Evolutionary conservation across 1,140 invertebrate species (phyloP).

Genomic region (Pseudomyrmex sp.): DNA sequence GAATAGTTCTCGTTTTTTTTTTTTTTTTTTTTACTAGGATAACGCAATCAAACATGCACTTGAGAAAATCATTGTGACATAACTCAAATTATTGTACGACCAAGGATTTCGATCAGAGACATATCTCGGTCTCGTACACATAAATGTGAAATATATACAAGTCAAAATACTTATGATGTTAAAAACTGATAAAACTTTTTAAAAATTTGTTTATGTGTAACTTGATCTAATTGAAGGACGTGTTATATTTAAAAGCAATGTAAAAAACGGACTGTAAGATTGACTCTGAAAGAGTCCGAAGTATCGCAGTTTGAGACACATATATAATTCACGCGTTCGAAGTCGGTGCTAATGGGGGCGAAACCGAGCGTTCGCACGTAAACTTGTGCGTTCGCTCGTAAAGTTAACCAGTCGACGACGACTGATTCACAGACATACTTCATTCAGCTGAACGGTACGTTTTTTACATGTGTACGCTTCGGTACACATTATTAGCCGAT

Average conservation of each 20-base stretch:
- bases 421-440: constrained; percentile 43
- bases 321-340: constrained; percentile 64
- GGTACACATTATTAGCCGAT: not conserved
- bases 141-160: constrained; percentile 3
- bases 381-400: constrained; percentile 48
- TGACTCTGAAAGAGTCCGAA: constrained; percentile 18
- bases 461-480: not conserved
- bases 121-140: no score
- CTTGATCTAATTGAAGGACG: constrained; percentile 5
- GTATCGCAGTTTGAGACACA: constrained; percentile 59
- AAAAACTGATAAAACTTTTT: not conserved
- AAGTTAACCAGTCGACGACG: constrained; percentile 32
- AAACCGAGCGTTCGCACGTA: constrained; percentile 51
- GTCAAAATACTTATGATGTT: not conserved
- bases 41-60: not conserved
- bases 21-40: not conserved
- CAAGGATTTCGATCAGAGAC: not conserved
- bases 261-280: constrained; percentile 8
- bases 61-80: not conserved
- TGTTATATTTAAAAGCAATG: constrained; percentile 5
- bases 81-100: not conserved
- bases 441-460: constrained; percentile 14
- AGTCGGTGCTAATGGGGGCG: constrained; percentile 61
- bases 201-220: not conserved
- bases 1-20: not conserved